Evolutionary conservation across 2,888 invertebrate species (phyloP).

Genomic region (Hanleya hanleyi): DNA sequence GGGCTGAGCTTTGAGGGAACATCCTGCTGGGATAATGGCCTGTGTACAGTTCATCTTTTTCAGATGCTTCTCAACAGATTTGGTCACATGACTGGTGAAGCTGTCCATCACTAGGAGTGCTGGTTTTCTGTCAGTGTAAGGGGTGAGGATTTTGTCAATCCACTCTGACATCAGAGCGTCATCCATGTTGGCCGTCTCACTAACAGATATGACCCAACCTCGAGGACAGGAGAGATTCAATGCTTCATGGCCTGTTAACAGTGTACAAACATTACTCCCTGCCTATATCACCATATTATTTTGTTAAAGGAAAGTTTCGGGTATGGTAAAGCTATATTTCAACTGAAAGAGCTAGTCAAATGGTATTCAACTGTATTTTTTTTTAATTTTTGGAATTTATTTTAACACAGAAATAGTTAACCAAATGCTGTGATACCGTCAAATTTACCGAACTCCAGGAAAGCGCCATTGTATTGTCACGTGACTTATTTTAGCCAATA

Average conservation of each 20-base stretch:
- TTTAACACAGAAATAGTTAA: no score
- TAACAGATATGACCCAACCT: slow-evolving; percentile 10
- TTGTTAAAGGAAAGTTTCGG: no score
- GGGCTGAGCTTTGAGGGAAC: slow-evolving; percentile 13
- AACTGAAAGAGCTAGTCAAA: no score
- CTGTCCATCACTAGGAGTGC: slow-evolving; percentile 15
- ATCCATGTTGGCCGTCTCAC: slow-evolving; percentile 13
- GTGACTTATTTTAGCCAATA: no score
- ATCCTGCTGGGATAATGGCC: slow-evolving; percentile 18
- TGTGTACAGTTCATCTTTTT: slow-evolving; percentile 1
- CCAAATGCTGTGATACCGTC: no score
- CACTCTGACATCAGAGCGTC: slow-evolving; percentile 10
- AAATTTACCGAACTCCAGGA: no score
- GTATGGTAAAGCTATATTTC: no score
- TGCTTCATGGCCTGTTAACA: slow-evolving; percentile 12
- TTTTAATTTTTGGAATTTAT: no score
- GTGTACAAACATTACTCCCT: no score
- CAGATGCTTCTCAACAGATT: not conserved
- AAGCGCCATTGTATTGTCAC: no score
- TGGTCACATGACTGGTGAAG: slow-evolving; percentile 8
- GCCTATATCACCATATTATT: no score
- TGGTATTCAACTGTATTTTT: no score
- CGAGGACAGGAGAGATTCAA: not conserved
- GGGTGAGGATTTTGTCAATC: slow-evolving; percentile 9
- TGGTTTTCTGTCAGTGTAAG: slow-evolving; percentile 11